Percentiles rank a stretch among this genome's conserved stretches.
These are phyloP conservation scores for Enoplosus armatus DNA, from an alignment of 2,797 vertebrate species.

Conservation along the genomic window DNA sequence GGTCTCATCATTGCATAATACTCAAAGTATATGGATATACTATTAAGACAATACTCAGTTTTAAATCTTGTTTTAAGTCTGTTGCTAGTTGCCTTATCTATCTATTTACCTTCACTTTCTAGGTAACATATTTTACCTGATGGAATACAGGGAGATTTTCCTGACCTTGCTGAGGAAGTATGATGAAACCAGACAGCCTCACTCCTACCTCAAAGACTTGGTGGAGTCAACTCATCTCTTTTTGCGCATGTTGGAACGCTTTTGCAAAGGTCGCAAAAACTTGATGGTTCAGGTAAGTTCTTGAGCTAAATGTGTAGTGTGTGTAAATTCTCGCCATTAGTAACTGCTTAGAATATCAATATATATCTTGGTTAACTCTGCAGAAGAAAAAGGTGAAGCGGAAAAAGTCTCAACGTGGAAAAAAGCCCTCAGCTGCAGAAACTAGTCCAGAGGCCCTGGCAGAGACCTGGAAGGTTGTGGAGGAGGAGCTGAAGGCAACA, in stretches of 20 bases:
- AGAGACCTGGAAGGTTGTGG: conserved; percentile 87
- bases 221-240: conserved; percentile 97
- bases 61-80: neutral
- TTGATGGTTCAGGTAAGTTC: conserved; percentile 91
- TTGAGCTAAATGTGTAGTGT: neutral
- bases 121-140: conserved; percentile 98
- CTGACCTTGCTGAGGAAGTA: conserved; percentile 94
- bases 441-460: conserved; percentile 81
- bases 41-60: too few relatives aligned
- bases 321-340: neutral
- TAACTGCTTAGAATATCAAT: neutral
- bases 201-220: conserved; percentile 92
- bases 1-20: neutral
- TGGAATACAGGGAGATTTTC: conserved; percentile 98
- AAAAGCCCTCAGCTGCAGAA: conserved; percentile 35
- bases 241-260: conserved; percentile 94
- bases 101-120: conserved; percentile 1
- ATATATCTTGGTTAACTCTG: neutral
- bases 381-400: conserved; percentile 90
- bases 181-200: conserved; percentile 91
- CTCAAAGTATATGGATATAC: neutral
- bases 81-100: neutral
- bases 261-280: conserved; percentile 89
- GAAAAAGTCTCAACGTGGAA: conserved; percentile 70
- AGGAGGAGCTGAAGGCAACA: conserved; percentile 83